phyloP scores from a whole-genome alignment of 2,888 invertebrate genomes.

The Callosobruchus maculatus region DNA sequence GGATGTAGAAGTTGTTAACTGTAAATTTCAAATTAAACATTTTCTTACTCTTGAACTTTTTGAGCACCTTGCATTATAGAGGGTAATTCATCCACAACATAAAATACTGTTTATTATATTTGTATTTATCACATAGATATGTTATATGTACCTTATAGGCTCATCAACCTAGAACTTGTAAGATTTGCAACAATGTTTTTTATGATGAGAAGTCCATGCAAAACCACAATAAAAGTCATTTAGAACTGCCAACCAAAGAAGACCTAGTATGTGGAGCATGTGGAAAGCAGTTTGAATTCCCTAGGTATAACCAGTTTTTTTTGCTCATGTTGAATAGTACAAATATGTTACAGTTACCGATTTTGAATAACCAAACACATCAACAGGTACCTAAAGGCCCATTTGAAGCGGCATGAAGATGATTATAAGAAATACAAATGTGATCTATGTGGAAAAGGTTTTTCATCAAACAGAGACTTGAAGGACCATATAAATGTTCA shows the following conservation, averaged over 20 bases:
- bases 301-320: slow-evolving; percentile 3
- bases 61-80: too few species aligned
- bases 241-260: slow-evolving; percentile 15
- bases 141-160: not conserved
- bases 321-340: slow-evolving; percentile 1
- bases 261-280: slow-evolving; percentile 20
- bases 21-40: too few species aligned
- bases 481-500: slow-evolving; percentile 25
- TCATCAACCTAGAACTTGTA: slow-evolving; percentile 11
- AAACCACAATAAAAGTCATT: slow-evolving; percentile 24
- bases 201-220: slow-evolving; percentile 26
- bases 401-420: slow-evolving; percentile 23
- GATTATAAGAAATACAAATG: slow-evolving; percentile 27
- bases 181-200: slow-evolving; percentile 23
- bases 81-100: too few species aligned
- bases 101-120: too few species aligned
- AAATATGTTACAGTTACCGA: not conserved
- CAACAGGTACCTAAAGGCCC: slow-evolving; percentile 19
- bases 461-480: slow-evolving; percentile 24
- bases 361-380: not conserved
- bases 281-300: slow-evolving; percentile 24
- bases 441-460: slow-evolving; percentile 21
- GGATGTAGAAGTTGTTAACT: too few species aligned
- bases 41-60: too few species aligned
- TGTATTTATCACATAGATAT: too few species aligned